These are phyloP conservation scores for Eristalinus sepulchralis DNA, from an alignment of 2,888 invertebrate genomes.

Conservation along the genomic window DNA sequence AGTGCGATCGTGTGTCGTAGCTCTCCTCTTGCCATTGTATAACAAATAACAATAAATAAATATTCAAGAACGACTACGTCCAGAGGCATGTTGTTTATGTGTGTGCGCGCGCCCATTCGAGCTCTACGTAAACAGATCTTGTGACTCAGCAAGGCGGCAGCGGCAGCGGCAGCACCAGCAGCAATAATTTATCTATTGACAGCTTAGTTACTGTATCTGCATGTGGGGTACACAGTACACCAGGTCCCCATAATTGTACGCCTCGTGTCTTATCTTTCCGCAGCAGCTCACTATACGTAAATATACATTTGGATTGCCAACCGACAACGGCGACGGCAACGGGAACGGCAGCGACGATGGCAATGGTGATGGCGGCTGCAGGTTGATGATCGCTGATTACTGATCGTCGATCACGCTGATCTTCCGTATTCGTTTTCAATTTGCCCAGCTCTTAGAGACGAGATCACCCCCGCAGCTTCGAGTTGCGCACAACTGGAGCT, in stretches of 20 bases:
- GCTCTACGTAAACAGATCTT: constrained; percentile 58
- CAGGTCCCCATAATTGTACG: constrained; percentile 33
- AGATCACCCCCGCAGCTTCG: neutral
- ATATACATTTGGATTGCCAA: constrained; percentile 39
- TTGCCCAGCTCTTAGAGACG: constrained; percentile 16
- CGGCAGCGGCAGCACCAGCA: constrained; percentile 31
- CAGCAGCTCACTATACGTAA: constrained; percentile 58
- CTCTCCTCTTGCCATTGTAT: constrained; percentile 18
- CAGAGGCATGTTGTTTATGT: constrained; percentile 24
- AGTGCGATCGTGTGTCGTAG: constrained; percentile 16
- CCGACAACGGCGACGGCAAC: constrained; percentile 39
- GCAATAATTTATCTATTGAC: constrained; percentile 66
- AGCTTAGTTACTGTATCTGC: constrained; percentile 58
- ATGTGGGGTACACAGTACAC: constrained; percentile 41
- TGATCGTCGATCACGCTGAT: constrained; percentile 13
- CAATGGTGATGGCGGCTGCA: constrained; percentile 37
- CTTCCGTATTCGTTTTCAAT: constrained; percentile 65
- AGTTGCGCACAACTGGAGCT: constrained; percentile 3
- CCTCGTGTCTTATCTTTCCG: constrained; percentile 66
- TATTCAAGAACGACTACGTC: constrained; percentile 32
- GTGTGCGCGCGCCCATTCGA: constrained; percentile 42
- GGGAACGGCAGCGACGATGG: neutral
- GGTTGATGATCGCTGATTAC: constrained; percentile 66
- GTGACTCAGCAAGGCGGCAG: constrained; percentile 41
- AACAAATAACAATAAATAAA: constrained; percentile 58